These are phyloP conservation scores for Trichopoda pennipes DNA, from an alignment of 2,888 invertebrate species.

Conservation along the genomic window DNA sequence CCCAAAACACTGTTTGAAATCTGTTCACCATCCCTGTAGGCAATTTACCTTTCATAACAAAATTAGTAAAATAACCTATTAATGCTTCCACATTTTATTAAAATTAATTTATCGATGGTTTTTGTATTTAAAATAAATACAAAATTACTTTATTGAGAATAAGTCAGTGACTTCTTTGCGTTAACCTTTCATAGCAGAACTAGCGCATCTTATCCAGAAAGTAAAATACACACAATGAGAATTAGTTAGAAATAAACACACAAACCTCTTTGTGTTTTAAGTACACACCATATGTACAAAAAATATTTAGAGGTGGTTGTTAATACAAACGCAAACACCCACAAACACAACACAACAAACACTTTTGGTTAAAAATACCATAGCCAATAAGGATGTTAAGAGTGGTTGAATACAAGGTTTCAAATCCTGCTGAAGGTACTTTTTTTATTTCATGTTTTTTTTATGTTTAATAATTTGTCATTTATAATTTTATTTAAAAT, in stretches of 20 bases:
- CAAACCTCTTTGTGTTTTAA: neutral
- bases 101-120: conserved; percentile 41
- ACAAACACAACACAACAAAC: neutral
- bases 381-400: neutral
- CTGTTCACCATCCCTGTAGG: too few relatives aligned
- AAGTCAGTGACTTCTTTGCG: conserved; percentile 41
- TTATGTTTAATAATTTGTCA: neutral
- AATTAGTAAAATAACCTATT: too few relatives aligned
- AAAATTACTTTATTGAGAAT: conserved; percentile 60
- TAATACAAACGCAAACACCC: neutral
- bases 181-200: neutral
- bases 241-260: neutral
- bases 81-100: neutral
- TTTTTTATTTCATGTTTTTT: neutral
- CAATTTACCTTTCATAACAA: too few relatives aligned
- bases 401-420: neutral
- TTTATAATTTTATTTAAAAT: too few relatives aligned
- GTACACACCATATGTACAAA: neutral
- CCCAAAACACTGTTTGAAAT: too few relatives aligned
- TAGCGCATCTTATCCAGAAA: neutral
- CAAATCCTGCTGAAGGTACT: neutral
- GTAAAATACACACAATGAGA: conserved; percentile 32
- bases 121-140: conserved; percentile 18
- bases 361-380: neutral
- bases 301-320: neutral